Evolutionary conservation across 37 sponge, comb jelly and placozoan genomes (phyloP).

Genomic region (Beroe forskalii): DNA sequence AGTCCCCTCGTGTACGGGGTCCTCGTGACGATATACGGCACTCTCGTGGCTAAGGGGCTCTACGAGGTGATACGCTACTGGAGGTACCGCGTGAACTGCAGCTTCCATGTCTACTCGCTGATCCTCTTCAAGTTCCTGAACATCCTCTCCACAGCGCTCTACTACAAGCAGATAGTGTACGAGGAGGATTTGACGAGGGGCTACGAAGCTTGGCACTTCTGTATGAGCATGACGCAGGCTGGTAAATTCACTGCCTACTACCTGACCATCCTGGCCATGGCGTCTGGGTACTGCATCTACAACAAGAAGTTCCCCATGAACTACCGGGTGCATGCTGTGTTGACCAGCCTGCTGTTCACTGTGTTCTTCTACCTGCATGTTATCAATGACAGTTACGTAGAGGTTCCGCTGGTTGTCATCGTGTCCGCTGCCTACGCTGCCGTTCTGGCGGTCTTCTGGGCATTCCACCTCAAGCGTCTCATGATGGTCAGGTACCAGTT

Average conservation of each 20-base stretch:
- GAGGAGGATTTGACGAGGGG: background rate
- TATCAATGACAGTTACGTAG: conserved; percentile 32
- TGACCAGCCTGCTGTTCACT: background rate
- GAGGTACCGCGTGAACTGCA: conserved; percentile 9
- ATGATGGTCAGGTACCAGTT: conserved; percentile 37
- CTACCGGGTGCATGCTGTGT: background rate
- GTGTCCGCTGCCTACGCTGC: conserved; percentile 45
- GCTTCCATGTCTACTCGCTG: conserved; percentile 32
- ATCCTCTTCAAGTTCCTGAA: conserved; percentile 2
- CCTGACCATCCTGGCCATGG: background rate
- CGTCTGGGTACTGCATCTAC: conserved; percentile 54
- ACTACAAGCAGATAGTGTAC: background rate
- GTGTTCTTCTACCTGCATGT: conserved; percentile 25
- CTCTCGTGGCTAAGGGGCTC: background rate
- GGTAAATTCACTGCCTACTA: conserved; percentile 51
- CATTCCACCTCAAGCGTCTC: conserved; percentile 28
- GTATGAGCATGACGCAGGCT: conserved; percentile 7
- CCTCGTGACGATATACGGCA: conserved; percentile 3
- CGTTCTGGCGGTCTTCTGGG: conserved; percentile 18
- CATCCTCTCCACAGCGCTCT: background rate
- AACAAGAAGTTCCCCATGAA: background rate
- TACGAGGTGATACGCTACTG: conserved; percentile 16
- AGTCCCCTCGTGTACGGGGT: background rate
- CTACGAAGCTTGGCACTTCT: background rate
- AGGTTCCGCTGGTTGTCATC: conserved; percentile 40